A percentile compares a stretch with the other conserved stretches of the same genome.
These are phyloP conservation scores for Pipistrellus pipistrellus DNA, from an alignment of 2,797 vertebrate genomes.

Conservation along the genomic window DNA sequence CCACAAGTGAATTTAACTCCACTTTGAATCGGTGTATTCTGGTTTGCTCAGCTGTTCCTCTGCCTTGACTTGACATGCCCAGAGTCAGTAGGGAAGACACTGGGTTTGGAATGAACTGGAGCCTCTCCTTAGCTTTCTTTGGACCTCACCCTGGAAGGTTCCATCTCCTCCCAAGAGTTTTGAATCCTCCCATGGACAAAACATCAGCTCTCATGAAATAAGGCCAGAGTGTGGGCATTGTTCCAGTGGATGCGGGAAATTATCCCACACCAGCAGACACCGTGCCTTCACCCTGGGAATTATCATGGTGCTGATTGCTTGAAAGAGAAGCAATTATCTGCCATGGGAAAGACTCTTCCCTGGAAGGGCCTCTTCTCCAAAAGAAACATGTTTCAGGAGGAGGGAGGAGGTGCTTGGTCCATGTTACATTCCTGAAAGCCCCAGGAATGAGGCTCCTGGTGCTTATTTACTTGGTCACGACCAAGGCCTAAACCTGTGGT, in stretches of 20 bases:
- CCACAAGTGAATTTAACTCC: conserved; percentile 36
- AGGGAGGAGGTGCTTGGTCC: not conserved
- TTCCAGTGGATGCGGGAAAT: not conserved
- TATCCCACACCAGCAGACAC: not conserved
- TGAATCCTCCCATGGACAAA: conserved; percentile 35
- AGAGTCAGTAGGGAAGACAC: not conserved
- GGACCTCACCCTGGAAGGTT: not conserved
- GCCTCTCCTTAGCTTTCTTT: conserved; percentile 40
- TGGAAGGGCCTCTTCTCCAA: not conserved
- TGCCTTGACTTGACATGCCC: not conserved
- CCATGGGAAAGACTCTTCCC: not conserved
- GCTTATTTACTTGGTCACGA: not conserved
- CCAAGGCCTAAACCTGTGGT: not conserved
- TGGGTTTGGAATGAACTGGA: not conserved
- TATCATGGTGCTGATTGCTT: not conserved
- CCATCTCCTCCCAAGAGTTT: conserved; percentile 31
- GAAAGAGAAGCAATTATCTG: conserved; percentile 32
- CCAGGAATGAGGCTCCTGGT: not conserved
- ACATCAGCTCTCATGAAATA: not conserved
- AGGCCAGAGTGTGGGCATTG: not conserved
- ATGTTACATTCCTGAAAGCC: not conserved
- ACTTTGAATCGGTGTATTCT: conserved; percentile 17
- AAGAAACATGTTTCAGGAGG: not conserved
- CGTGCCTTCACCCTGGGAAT: not conserved
- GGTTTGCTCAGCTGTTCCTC: not conserved